Base-by-base conservation (phyloP, 2,797 vertebrate genomes). In the Delichon dasypus region DNA sequence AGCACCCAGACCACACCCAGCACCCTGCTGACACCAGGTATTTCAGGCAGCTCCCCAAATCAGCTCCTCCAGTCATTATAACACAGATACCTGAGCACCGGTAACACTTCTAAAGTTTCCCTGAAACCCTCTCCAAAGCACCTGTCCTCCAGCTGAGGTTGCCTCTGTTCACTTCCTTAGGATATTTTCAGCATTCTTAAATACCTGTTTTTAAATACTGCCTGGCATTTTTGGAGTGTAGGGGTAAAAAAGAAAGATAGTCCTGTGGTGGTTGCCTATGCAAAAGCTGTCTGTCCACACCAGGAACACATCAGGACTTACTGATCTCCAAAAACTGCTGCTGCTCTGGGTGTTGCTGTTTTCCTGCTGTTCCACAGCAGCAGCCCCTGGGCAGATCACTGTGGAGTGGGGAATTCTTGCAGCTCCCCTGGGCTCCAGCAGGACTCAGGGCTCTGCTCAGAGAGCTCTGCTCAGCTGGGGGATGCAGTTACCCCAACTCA, bases 261-360 rank as follows among this genome's bases (percentile, higher is more conserved):
- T 57, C 18, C n/a, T 19, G 7, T 32, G 2, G 2, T 40, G 9
- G 27, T 25, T 77, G 40, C 34, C 36, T 32, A 1, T 23, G 48
- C 25, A 38, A 61, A 50, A 71, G 22, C 3, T 38, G 57, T 65
- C 27, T 50, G 80, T 89, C 36, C 30, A 30, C 45, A 64, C n/a
- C n/a, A 26, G 21, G 47, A 44, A 29, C 36, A n/a, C 40, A 10
- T 6, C 50, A 42, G 50, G 65, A 48, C 18, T 36, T 5, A 23
- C 8, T 70, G 9, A 23, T 47, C 27, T 21, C 1, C n/a, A 55
- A 1, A 7, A 8, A 21, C 7, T n/a, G 50, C 23, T 0, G 0
- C 30, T 65, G 34, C 66, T 72, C 50, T 20, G 34, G 13, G 13
- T 38, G 38, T 38, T 38, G 38, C 38, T 38, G 38, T 38, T 38